These are phyloP conservation scores for Osedax fenrisi DNA, from an alignment of 2,888 invertebrate species.

Conservation along the genomic window DNA sequence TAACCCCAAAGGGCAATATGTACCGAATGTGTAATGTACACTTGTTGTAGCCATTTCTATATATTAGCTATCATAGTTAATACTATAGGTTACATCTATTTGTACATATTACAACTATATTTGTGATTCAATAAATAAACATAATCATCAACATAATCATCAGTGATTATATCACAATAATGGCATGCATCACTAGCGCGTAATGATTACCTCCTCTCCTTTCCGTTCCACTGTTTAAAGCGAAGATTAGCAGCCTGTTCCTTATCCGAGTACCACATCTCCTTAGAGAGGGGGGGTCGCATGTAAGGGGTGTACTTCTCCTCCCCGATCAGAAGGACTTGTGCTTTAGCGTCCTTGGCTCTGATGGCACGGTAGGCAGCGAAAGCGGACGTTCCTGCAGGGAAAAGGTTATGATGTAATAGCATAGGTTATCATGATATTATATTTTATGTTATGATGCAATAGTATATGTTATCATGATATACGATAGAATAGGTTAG, in stretches of 20 bases:
- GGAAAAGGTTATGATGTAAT: conserved; percentile 69
- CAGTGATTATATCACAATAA: too few relatives aligned
- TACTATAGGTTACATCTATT: too few relatives aligned
- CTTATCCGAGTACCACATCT: conserved; percentile 70
- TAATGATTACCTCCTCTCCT: conserved; percentile 67
- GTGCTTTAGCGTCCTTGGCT: conserved; percentile 64
- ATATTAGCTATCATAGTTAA: too few relatives aligned
- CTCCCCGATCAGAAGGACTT: conserved; percentile 70
- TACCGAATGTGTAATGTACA: too few relatives aligned
- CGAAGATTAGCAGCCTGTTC: conserved; percentile 56
- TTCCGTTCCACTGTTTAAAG: conserved; percentile 85
- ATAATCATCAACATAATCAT: too few relatives aligned
- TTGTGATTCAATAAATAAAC: too few relatives aligned
- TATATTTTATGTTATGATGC: conserved; percentile 58
- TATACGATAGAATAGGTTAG: too few relatives aligned
- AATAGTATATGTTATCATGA: too few relatives aligned
- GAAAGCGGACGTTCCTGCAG: conserved; percentile 71
- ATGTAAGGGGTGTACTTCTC: conserved; percentile 79
- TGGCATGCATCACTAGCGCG: too few relatives aligned
- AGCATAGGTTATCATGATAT: conserved; percentile 64
- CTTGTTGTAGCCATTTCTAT: too few relatives aligned
- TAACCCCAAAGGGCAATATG: too few relatives aligned
- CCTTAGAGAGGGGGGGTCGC: conserved; percentile 89
- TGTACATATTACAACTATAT: too few relatives aligned
- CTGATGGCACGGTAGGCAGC: conserved; percentile 84